Percentiles rank a stretch among this genome's conserved stretches.
Evolutionary conservation across 35 echinoderm and acorn worm species (phyloP).

Genomic region (Ptychodera flava): DNA sequence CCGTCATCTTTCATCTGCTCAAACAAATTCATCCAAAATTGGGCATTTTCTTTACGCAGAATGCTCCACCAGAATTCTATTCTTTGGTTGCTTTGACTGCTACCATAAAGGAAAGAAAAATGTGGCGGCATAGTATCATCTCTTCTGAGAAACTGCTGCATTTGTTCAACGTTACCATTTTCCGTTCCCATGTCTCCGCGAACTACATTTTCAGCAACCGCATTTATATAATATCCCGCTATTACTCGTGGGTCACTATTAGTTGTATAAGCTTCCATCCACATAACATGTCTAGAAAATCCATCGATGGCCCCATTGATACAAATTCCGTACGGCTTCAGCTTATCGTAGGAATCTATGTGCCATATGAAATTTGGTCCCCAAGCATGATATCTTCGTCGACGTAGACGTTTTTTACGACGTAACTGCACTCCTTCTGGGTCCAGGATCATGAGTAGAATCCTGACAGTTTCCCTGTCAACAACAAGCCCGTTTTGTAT

Average conservation of each 20-base stretch:
- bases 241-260: slow-evolving; percentile 44
- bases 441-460: slow-evolving; percentile 35
- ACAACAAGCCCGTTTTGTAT: slow-evolving; percentile 20
- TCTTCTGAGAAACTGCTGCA: slow-evolving; percentile 30
- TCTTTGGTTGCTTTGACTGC: slow-evolving; percentile 10
- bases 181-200: slow-evolving; percentile 45
- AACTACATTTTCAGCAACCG: slow-evolving; percentile 5
- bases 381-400: slow-evolving; percentile 18
- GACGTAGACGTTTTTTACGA: slow-evolving; percentile 21
- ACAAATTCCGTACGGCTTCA: slow-evolving; percentile 51
- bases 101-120: neutral
- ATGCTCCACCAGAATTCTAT: slow-evolving; percentile 25
- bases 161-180: slow-evolving; percentile 19
- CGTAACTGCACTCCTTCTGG: slow-evolving; percentile 28
- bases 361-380: slow-evolving; percentile 66
- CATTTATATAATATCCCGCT: slow-evolving; percentile 48
- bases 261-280: slow-evolving; percentile 27
- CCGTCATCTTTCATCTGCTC: no score
- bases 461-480: slow-evolving; percentile 30
- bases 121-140: neutral
- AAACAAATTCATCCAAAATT: no score
- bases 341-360: slow-evolving; percentile 60
- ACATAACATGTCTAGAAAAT: slow-evolving; percentile 48
- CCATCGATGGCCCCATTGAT: slow-evolving; percentile 70
- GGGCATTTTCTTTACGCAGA: no score